phyloP scores from a whole-genome alignment of 2,888 invertebrate species.

The Gymnosoma rotundatum region DNA sequence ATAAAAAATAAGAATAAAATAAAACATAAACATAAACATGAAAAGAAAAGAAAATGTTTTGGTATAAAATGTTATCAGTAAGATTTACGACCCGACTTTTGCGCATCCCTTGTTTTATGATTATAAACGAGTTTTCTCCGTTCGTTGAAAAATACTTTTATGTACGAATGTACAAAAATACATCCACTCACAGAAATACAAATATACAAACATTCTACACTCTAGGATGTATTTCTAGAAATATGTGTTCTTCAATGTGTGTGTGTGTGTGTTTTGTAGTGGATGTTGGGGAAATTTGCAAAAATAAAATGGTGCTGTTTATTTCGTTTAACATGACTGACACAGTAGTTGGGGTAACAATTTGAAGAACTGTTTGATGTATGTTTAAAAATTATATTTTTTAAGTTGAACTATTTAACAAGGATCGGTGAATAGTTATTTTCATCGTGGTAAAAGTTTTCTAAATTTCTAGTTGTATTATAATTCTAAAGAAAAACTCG shows the following conservation, averaged over 20 bases:
- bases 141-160: conserved; percentile 80
- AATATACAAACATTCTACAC: conserved; percentile 6
- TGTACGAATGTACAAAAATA: conserved; percentile 29
- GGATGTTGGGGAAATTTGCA: conserved; percentile 33
- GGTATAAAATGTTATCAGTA: conserved; percentile 83
- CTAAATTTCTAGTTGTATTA: no score
- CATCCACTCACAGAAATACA: conserved; percentile 19
- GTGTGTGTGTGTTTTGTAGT: conserved; percentile 18
- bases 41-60: conserved; percentile 82
- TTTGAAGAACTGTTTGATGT: neutral
- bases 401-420: no score
- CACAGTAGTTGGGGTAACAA: conserved; percentile 37
- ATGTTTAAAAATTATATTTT: neutral
- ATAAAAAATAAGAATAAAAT: conserved; percentile 63
- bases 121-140: conserved; percentile 83
- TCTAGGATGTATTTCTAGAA: conserved; percentile 44
- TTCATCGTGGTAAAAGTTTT: no score
- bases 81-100: conserved; percentile 83
- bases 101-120: conserved; percentile 79
- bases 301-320: conserved; percentile 56
- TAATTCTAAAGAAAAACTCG: no score
- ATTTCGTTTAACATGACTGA: neutral
- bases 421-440: no score
- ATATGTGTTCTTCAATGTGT: conserved; percentile 31
- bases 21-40: conserved; percentile 65